phyloP scores from a whole-genome alignment of 1,140 invertebrate genomes.

The Drosophila aff. region DNA sequence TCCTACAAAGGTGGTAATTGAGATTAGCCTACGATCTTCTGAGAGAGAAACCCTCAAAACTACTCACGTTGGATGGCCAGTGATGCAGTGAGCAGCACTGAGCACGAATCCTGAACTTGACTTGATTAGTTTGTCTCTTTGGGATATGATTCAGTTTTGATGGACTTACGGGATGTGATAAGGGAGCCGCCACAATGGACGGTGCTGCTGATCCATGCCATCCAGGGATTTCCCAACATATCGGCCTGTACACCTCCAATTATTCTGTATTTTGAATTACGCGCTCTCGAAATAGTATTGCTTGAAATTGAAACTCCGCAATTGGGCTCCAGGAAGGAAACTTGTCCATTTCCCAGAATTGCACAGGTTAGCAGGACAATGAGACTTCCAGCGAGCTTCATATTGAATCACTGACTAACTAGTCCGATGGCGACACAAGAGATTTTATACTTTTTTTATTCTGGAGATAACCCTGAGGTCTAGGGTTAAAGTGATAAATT shows the following conservation, averaged over 20 bases:
- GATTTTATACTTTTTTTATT: background rate
- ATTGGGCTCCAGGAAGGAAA: slow-evolving; percentile 1
- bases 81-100: slow-evolving; percentile 17
- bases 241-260: background rate
- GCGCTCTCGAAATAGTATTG: background rate
- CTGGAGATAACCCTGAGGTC: background rate
- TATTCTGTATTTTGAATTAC: background rate
- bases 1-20: background rate
- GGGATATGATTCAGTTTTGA: background rate
- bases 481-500: background rate
- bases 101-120: slow-evolving; percentile 7
- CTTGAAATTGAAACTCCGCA: background rate
- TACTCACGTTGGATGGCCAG: background rate
- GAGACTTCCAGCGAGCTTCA: slow-evolving; percentile 3
- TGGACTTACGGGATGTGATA: slow-evolving; percentile 1
- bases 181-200: slow-evolving; percentile 8
- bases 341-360: background rate
- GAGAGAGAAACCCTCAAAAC: background rate
- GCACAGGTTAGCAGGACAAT: background rate
- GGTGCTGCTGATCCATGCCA: background rate
- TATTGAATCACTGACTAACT: background rate
- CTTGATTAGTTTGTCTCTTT: background rate
- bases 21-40: background rate
- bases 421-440: no score
- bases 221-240: slow-evolving; percentile 15